Percentiles rank a stretch among this genome's conserved stretches.
Evolutionary conservation across 2,113 vertebrate genomes (phyloP).

Genomic region (Platichthys flesus): DNA sequence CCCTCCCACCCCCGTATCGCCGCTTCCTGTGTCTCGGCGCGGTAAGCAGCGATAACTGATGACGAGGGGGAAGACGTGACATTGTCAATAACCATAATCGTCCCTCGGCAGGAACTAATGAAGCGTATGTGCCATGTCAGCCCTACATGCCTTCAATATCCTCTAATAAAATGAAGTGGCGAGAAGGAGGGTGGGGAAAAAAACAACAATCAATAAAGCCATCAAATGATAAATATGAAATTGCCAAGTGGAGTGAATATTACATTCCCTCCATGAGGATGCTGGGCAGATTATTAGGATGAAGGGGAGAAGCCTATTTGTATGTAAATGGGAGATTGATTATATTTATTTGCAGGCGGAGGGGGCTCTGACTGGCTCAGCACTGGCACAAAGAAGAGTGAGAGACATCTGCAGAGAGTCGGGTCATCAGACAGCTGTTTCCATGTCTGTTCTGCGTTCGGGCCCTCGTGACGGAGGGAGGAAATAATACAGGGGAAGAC

Average conservation of each 20-base stretch:
- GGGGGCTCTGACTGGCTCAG: conserved; percentile 43
- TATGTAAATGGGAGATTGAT: conserved; percentile 87
- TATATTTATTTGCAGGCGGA: conserved; percentile 84
- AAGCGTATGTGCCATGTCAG: conserved; percentile 79
- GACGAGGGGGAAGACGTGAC: conserved; percentile 86
- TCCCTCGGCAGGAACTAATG: conserved; percentile 86
- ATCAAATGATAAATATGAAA: conserved; percentile 82
- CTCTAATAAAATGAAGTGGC: conserved; percentile 83
- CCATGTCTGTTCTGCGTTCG: conserved; percentile 60
- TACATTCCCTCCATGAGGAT: conserved; percentile 74
- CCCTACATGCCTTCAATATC: conserved; percentile 82
- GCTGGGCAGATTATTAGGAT: conserved; percentile 76
- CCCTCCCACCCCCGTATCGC: neutral
- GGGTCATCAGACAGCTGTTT: conserved; percentile 68
- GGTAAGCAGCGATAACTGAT: conserved; percentile 86
- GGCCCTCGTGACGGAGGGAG: conserved; percentile 57
- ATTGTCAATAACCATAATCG: conserved; percentile 89
- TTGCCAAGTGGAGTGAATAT: conserved; percentile 76
- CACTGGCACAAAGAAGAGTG: conserved; percentile 45
- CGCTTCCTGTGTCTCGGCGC: conserved; percentile 53
- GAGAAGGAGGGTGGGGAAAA: conserved; percentile 49
- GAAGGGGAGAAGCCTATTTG: conserved; percentile 82
- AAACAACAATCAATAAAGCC: conserved; percentile 84
- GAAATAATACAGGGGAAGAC: conserved; percentile 58
- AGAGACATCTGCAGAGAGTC: conserved; percentile 50